A percentile compares a stretch with the other conserved stretches of the same genome.
Conservation (phyloP, 2,888 invertebrate genomes). For the Ophioninae sp. region DNA sequence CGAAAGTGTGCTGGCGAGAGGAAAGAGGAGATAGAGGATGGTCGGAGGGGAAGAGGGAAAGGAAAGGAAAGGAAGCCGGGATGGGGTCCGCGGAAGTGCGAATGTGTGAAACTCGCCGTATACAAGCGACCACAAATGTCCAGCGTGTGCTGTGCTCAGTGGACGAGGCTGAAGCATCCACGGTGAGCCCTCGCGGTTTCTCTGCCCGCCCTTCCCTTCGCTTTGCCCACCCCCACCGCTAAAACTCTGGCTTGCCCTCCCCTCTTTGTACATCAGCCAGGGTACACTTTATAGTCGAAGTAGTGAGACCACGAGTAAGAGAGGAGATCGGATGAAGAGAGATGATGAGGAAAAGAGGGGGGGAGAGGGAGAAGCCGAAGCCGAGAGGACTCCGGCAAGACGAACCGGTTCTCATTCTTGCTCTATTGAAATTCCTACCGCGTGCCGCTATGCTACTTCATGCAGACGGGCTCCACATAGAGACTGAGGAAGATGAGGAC, state of each 20-base stretch:
- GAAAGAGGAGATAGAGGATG: background rate
- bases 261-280: slow-evolving; percentile 40
- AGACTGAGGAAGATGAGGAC: slow-evolving; percentile 56
- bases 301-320: slow-evolving; percentile 20
- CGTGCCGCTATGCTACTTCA: slow-evolving; percentile 70
- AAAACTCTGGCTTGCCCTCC: slow-evolving; percentile 26
- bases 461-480: slow-evolving; percentile 60
- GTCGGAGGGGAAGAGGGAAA: background rate
- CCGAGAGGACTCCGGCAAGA: slow-evolving; percentile 60
- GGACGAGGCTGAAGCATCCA: slow-evolving; percentile 47
- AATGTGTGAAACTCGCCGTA: slow-evolving; percentile 63
- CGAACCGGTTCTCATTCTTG: slow-evolving; percentile 75
- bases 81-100: slow-evolving; percentile 56
- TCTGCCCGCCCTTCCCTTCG: slow-evolving; percentile 7
- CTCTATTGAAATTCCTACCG: slow-evolving; percentile 76
- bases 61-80: slow-evolving; percentile 24
- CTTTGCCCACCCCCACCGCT: background rate
- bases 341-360: slow-evolving; percentile 16
- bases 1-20: slow-evolving; percentile 65
- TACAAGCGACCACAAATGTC: slow-evolving; percentile 19
- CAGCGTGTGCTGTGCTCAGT: slow-evolving; percentile 44
- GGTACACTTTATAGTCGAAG: slow-evolving; percentile 30
- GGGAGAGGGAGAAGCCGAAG: slow-evolving; percentile 42
- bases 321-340: slow-evolving; percentile 25
- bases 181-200: slow-evolving; percentile 44